Percentiles rank a stretch among this genome's conserved stretches.
These are phyloP conservation scores for Semnornis frantzii DNA, from an alignment of 2,113 vertebrate genomes.

Conservation along the genomic window DNA sequence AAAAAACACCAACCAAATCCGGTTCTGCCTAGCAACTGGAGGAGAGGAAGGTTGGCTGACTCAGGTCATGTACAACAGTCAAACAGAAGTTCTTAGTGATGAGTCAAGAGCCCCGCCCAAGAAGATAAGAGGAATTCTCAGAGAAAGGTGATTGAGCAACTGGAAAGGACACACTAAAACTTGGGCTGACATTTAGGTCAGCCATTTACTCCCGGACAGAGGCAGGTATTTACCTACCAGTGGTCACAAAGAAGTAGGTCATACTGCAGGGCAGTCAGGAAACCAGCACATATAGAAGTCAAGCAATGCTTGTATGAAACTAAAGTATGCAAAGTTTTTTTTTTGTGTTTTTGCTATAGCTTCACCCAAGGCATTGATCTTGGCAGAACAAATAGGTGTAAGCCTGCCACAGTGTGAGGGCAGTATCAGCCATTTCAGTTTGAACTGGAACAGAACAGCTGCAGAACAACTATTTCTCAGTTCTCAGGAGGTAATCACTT, in stretches of 20 bases:
- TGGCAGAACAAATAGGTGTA: not conserved
- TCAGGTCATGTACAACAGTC: not conserved
- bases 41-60: not conserved
- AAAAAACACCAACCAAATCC: no score
- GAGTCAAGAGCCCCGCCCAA: constrained; percentile 15
- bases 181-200: fast-evolving
- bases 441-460: not conserved
- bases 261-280: not conserved
- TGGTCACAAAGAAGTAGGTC: not conserved
- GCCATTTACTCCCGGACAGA: not conserved
- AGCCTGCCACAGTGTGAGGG: fast-evolving
- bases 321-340: not conserved
- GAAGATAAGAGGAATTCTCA: not conserved
- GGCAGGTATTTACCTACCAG: not conserved
- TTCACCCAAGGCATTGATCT: not conserved
- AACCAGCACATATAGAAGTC: not conserved
- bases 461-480: not conserved
- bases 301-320: not conserved
- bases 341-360: not conserved
- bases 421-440: not conserved
- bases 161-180: not conserved
- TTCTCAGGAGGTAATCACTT: not conserved
- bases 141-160: not conserved
- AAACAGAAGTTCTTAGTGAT: not conserved
- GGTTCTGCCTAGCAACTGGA: not conserved